A percentile compares a stretch with the other conserved stretches of the same genome.
Conservation (phyloP, 2,797 vertebrate species). For the Darevskia nairensis region DNA sequence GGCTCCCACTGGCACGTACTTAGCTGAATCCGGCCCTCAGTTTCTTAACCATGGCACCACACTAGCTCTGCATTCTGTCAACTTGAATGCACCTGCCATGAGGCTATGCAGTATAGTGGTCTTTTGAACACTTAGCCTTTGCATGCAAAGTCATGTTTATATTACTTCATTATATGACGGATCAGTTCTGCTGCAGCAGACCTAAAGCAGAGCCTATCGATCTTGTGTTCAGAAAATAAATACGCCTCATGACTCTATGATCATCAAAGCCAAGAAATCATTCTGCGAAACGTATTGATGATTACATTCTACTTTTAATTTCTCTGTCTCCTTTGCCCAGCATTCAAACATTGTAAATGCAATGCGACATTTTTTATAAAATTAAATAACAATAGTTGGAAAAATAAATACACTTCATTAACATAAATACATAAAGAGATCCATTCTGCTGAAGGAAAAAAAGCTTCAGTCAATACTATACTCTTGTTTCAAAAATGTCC, state of each 20-base stretch:
- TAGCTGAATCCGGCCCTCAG: too few relatives aligned
- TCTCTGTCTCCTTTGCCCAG: conserved; percentile 79
- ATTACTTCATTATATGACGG: conserved; percentile 53
- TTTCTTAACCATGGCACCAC: background rate
- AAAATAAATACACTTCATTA: conserved; percentile 98
- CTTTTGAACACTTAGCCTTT: conserved; percentile 13
- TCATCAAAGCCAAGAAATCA: conserved; percentile 69
- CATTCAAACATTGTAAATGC: conserved; percentile 83
- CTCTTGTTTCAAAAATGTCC: conserved; percentile 82
- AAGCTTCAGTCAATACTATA: conserved; percentile 87
- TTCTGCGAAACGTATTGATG: conserved; percentile 79
- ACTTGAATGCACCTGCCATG: background rate
- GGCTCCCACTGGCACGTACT: too few relatives aligned
- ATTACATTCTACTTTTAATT: conserved; percentile 89
- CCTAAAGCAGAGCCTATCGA: conserved; percentile 35
- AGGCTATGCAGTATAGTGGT: background rate
- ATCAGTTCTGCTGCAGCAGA: conserved; percentile 41
- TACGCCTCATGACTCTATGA: conserved; percentile 59
- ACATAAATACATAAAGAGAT: conserved; percentile 91
- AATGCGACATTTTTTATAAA: conserved; percentile 86
- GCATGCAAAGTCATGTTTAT: conserved; percentile 52
- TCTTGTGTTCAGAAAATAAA: conserved; percentile 58
- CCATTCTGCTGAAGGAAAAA: conserved; percentile 83
- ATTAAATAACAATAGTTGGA: conserved; percentile 93
- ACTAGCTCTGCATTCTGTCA: background rate